Conservation (phyloP, 2,797 vertebrate genomes). For the Halcyon badia region DNA sequence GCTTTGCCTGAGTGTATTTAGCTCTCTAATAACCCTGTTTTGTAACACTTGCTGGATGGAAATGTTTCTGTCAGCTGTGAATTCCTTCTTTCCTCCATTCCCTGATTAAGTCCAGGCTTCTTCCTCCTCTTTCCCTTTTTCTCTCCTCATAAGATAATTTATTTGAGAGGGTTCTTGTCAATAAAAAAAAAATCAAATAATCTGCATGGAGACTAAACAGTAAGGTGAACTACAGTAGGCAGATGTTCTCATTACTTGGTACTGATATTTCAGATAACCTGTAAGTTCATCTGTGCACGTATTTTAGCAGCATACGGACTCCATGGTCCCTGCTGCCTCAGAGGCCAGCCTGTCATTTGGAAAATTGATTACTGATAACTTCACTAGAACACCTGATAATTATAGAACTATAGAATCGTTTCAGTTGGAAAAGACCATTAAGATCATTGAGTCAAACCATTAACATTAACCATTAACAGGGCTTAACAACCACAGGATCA, state of each 20-base stretch:
- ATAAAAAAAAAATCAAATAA: background rate
- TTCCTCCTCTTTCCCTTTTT: background rate
- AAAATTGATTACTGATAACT: background rate
- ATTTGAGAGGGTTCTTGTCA: background rate
- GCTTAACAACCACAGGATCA: too few relatives aligned
- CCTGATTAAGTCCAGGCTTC: background rate
- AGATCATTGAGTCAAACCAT: too few relatives aligned
- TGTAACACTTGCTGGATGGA: slow-evolving; percentile 41
- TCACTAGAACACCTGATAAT: background rate
- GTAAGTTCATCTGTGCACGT: background rate
- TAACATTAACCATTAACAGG: too few relatives aligned
- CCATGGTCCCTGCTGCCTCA: background rate
- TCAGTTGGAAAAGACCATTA: too few relatives aligned
- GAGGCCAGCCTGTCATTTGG: background rate
- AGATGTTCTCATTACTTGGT: background rate
- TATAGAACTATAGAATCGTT: too few relatives aligned
- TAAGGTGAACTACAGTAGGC: background rate
- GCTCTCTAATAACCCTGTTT: slow-evolving; percentile 17
- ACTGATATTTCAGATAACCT: background rate
- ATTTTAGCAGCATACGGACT: rapidly evolving
- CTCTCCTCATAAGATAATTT: background rate
- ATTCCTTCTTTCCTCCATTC: slow-evolving; percentile 29
- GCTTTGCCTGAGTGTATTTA: slow-evolving; percentile 19
- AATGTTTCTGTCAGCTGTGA: slow-evolving; percentile 33
- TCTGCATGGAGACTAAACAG: background rate